Evolutionary conservation across 2,797 vertebrate genomes (phyloP).

Genomic region (Phoebastria nigripes): DNA sequence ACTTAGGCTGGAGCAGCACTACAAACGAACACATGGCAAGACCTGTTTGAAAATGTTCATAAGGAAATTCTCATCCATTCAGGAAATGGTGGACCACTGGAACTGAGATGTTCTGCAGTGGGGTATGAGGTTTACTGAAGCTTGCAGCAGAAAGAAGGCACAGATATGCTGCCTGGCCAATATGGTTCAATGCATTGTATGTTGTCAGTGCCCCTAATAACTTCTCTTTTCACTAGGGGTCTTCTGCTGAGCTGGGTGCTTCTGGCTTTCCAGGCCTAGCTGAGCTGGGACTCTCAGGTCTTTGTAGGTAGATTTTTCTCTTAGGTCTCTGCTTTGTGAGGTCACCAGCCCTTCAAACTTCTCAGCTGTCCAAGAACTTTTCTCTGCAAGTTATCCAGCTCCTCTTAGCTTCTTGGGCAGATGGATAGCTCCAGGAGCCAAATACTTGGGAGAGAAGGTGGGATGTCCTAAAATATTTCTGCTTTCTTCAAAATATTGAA

Average conservation of each 20-base stretch:
- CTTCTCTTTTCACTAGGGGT: background rate
- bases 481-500: background rate
- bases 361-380: background rate
- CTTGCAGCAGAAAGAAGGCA: background rate
- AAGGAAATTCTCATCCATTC: background rate
- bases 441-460: background rate
- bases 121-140: background rate
- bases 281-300: background rate
- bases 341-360: background rate
- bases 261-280: background rate
- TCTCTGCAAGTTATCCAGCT: background rate
- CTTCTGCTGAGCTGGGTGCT: background rate
- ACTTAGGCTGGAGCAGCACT: background rate
- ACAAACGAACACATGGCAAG: background rate
- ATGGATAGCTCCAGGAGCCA: background rate
- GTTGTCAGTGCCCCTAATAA: background rate
- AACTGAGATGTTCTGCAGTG: background rate
- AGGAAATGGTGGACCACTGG: rapidly evolving
- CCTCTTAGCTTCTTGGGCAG: background rate
- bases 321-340: background rate
- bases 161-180: background rate
- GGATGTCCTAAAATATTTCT: background rate
- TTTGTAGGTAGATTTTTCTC: background rate
- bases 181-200: background rate
- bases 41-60: background rate